Base-by-base conservation (phyloP, 1,140 invertebrate genomes). In the Micrasema minimum region DNA sequence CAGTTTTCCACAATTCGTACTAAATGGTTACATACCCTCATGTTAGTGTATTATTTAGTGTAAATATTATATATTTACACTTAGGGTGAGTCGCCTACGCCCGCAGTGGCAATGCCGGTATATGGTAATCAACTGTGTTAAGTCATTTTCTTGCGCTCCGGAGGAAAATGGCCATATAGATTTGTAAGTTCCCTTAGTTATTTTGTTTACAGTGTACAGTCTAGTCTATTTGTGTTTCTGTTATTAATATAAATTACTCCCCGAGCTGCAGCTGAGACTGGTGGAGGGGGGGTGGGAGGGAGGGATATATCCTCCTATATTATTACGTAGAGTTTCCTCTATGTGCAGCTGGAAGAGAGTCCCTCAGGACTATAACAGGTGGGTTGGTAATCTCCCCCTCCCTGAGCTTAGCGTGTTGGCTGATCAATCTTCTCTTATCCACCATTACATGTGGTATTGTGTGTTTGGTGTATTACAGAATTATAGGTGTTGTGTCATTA, bases 161-260 rank as follows among this genome's bases (percentile, higher is more conserved):
- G 14, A 23, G 26, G 31, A 51, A 14, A 35, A 18, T 31, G 26
- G 26, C 26, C 26, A 7, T 4, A 31, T 51, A 66, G 53, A 16
- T n/a, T 59, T 46, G 16, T 74, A 66, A 70, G 67, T 74, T 70
- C 66, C 68, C 72, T 69, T 46, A 62, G 68, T 41, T 31, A 16
- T 11, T 79, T 82, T 79, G 79, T 82, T 84, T 80, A 83, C 83
- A 83, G 82, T 85, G 83, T 85, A 84, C 83, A 83, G 82, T 85
- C 83, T 85, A 85, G 83, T 85, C 83, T 62, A 75, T 71, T 65
- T 55, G 31, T 62, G 61, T 74, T 71, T 64, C 48, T 66, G 55
- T 69, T 22, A 57, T 46, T 26, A 20, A 57, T 53, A 12, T 23
- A 50, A 50, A 20, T 50, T 20, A 50, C 14, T 50, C 20, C 20